A percentile compares a stretch with the other conserved stretches of the same genome.
Evolutionary conservation across 2,797 vertebrate genomes (phyloP).

Genomic region (Lacerta agilis): DNA sequence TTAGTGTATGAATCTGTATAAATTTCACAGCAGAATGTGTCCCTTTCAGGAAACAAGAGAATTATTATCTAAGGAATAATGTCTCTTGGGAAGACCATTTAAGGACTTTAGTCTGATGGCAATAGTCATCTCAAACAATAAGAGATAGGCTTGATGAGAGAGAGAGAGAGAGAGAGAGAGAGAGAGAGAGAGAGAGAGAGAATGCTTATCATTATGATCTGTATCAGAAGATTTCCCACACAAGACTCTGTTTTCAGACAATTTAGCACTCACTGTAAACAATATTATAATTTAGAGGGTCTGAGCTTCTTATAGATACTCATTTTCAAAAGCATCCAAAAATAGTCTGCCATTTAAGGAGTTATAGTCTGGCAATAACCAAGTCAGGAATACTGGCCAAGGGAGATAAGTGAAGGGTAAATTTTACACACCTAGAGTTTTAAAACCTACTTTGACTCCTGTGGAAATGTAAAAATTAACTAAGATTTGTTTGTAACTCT

Average conservation of each 20-base stretch:
- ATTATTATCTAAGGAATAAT: background rate
- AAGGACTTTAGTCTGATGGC: background rate
- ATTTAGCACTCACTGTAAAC: background rate
- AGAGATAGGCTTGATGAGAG: background rate
- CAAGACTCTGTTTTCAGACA: background rate
- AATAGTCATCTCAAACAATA: background rate
- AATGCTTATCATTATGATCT: background rate
- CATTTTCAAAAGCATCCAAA: background rate
- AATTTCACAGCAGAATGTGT: background rate
- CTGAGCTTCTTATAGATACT: background rate
- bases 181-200: background rate
- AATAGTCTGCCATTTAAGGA: background rate
- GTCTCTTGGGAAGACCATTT: background rate
- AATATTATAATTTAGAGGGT: conserved; percentile 5
- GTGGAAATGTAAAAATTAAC: background rate
- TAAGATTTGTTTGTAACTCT: background rate
- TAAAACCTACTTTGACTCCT: background rate
- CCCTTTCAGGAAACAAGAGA: background rate
- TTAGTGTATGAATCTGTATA: background rate
- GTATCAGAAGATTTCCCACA: background rate
- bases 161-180: background rate
- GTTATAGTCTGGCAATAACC: no score
- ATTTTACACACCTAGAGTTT: no score
- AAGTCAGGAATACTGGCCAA: no score
- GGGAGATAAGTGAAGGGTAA: no score